phyloP scores from a whole-genome alignment of 2,797 vertebrate genomes.

The Xiphophorus birchmanni region DNA sequence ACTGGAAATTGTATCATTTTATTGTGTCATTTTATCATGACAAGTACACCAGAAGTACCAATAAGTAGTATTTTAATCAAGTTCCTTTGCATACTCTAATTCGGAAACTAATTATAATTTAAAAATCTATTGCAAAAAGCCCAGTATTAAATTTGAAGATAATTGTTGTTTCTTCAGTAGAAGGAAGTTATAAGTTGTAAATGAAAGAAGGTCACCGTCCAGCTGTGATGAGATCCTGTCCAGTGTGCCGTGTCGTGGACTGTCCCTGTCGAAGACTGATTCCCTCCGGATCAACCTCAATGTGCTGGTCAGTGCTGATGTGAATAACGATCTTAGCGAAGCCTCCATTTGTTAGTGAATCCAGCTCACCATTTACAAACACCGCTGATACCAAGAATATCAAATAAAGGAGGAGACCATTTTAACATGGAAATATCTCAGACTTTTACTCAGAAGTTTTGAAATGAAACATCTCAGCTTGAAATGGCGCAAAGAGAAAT shows the following conservation, averaged over 20 bases:
- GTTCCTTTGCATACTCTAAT: not conserved
- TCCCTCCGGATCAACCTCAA: conserved; percentile 41
- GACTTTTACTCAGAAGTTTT: not conserved
- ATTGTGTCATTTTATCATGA: not conserved
- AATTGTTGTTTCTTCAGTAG: not conserved
- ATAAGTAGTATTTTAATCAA: not conserved
- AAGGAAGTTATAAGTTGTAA: not conserved
- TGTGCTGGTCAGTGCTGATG: conserved; percentile 15
- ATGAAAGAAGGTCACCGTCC: conserved; percentile 58
- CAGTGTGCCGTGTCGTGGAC: rapidly evolving
- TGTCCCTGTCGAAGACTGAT: conserved; percentile 43
- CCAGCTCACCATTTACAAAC: conserved; percentile 71
- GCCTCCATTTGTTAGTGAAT: conserved; percentile 26
- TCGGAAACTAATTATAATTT: not conserved
- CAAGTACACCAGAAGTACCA: not conserved
- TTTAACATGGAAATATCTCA: not conserved
- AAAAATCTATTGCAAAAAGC: not conserved
- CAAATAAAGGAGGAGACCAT: conserved; percentile 1
- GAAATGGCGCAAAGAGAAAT: not conserved
- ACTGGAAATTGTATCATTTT: not conserved
- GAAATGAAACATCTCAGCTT: not conserved
- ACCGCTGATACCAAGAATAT: conserved; percentile 56
- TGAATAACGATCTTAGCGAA: conserved; percentile 67
- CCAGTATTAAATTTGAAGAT: not conserved
- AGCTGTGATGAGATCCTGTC: not conserved